phyloP scores from a whole-genome alignment of 2,113 vertebrate genomes.

The Dasypus novemcinctus region DNA sequence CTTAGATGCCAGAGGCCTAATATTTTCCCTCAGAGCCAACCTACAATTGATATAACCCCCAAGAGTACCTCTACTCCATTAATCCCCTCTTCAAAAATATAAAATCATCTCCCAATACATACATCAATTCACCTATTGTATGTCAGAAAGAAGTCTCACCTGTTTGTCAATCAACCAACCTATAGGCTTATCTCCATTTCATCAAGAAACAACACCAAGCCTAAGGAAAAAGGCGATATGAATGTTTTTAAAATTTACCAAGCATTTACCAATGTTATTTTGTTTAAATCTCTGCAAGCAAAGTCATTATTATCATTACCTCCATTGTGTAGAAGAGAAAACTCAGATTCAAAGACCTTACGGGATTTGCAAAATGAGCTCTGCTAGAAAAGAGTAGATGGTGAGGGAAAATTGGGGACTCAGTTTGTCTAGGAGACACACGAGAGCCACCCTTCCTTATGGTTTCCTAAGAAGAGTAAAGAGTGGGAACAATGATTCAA shows the following conservation, averaged over 20 bases:
- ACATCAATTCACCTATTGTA: background rate
- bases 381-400: background rate
- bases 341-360: background rate
- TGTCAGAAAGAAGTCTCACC: background rate
- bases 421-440: background rate
- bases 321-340: background rate
- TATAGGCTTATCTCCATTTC: background rate
- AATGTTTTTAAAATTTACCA: background rate
- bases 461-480: background rate
- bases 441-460: background rate
- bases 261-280: background rate
- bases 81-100: background rate
- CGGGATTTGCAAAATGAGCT: background rate
- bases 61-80: background rate
- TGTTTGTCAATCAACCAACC: background rate
- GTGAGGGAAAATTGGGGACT: background rate
- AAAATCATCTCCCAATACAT: background rate
- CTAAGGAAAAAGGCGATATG: background rate
- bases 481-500: background rate
- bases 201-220: background rate
- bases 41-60: background rate
- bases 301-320: background rate
- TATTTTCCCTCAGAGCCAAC: background rate
- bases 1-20: background rate
- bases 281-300: background rate